phyloP scores from a whole-genome alignment of 1,140 invertebrate species.

The Phortica variegata region DNA sequence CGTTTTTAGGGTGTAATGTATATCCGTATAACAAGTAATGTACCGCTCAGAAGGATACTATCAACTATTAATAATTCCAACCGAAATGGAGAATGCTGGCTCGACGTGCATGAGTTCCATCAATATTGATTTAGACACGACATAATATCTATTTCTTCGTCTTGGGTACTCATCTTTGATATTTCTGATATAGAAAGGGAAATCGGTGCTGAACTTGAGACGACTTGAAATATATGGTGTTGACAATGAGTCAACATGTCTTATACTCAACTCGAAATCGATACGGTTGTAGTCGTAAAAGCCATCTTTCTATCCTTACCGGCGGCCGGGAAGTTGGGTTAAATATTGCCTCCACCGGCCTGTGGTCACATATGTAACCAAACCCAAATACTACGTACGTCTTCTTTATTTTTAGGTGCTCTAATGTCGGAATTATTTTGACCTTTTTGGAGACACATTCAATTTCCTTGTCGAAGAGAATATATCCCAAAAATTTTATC shows the following conservation, averaged over 20 bases:
- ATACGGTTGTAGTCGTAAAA: too few species aligned
- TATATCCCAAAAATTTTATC: constrained; percentile 19
- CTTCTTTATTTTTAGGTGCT: constrained; percentile 9
- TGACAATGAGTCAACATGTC: too few species aligned
- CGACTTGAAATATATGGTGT: too few species aligned
- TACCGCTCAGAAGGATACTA: constrained; percentile 7
- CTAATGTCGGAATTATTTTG: not conserved
- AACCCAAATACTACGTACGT: constrained; percentile 15
- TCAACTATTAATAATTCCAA: constrained; percentile 11
- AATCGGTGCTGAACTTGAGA: too few species aligned
- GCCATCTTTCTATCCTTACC: not conserved
- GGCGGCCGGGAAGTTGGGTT: constrained; percentile 8
- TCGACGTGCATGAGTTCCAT: constrained; percentile 3
- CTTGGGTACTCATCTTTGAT: too few species aligned
- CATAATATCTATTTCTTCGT: constrained; percentile 13
- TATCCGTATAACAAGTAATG: constrained; percentile 40
- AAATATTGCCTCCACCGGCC: constrained; percentile 17
- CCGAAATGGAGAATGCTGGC: constrained; percentile 12
- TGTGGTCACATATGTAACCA: constrained; percentile 14
- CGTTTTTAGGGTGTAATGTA: constrained; percentile 29
- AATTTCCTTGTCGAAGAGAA: constrained; percentile 14
- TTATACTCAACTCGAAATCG: too few species aligned
- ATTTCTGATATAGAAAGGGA: too few species aligned
- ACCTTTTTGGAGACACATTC: constrained; percentile 18
- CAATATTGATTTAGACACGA: constrained; percentile 1